Evolutionary conservation across 2,888 invertebrate species (phyloP).

Genomic region (Scotopteryx bipunctaria): DNA sequence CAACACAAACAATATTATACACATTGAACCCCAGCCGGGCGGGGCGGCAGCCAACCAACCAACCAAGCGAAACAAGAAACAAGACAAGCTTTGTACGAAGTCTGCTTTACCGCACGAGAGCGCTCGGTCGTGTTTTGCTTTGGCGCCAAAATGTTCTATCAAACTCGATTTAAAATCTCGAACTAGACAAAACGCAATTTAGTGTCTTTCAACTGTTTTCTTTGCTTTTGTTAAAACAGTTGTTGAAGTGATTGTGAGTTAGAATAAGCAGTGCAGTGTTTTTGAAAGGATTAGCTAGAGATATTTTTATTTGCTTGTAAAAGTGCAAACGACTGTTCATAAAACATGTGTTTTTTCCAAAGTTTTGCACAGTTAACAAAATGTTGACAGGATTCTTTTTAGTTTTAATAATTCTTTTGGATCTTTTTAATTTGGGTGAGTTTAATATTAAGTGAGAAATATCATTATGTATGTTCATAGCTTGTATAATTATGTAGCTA

Average conservation of each 20-base stretch:
- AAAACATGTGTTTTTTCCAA: slow-evolving; percentile 60
- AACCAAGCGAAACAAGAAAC: not conserved
- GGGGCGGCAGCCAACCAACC: not conserved
- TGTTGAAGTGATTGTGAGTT: slow-evolving; percentile 51
- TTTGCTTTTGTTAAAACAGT: slow-evolving; percentile 58
- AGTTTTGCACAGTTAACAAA: slow-evolving; percentile 63
- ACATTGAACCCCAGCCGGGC: too few species aligned
- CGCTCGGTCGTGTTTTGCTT: slow-evolving; percentile 49
- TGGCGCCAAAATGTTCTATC: slow-evolving; percentile 58
- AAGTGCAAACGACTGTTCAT: slow-evolving; percentile 72
- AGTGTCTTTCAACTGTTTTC: slow-evolving; percentile 52
- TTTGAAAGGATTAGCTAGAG: slow-evolving; percentile 46
- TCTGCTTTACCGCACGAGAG: slow-evolving; percentile 53
- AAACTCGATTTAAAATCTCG: slow-evolving; percentile 46
- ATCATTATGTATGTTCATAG: not conserved
- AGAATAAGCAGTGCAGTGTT: slow-evolving; percentile 51
- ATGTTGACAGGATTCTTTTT: slow-evolving; percentile 74
- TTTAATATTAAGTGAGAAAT: slow-evolving; percentile 15
- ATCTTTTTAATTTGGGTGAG: slow-evolving; percentile 67
- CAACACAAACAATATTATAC: too few species aligned
- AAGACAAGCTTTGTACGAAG: slow-evolving; percentile 38
- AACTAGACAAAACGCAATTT: slow-evolving; percentile 28
- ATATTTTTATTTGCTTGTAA: slow-evolving; percentile 54
- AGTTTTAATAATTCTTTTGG: slow-evolving; percentile 59
- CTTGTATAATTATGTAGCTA: too few species aligned